Evolutionary conservation across 30 jellyfish, hydroid and myxozoan species (phyloP).

Genomic region (Chrysaora quinquecirrha): DNA sequence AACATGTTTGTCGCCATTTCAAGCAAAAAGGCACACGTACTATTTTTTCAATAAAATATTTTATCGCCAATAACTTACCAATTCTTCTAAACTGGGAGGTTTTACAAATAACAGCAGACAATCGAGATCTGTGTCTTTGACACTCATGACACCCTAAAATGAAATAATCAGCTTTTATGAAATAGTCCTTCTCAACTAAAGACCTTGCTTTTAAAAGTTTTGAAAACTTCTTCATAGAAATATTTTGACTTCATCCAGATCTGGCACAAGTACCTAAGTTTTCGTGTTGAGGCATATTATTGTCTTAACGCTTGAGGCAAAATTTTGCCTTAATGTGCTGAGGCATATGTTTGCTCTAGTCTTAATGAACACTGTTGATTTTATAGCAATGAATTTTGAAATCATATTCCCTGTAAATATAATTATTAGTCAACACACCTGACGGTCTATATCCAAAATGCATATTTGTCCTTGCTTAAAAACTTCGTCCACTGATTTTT

Average conservation of each 20-base stretch:
- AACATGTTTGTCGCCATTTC: too few relatives aligned
- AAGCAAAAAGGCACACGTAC: too few relatives aligned
- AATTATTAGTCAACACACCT: too few relatives aligned
- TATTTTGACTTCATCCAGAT: not conserved
- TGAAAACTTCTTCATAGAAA: not conserved
- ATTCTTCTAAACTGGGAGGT: constrained; percentile 91
- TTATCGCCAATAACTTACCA: too few relatives aligned
- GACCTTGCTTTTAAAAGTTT: not conserved
- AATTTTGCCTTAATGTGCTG: not conserved
- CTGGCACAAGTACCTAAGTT: not conserved
- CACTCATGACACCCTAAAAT: constrained; percentile 87
- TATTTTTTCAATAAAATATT: too few relatives aligned
- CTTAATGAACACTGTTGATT: too few relatives aligned
- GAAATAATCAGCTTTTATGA: not conserved
- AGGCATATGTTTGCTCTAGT: not conserved
- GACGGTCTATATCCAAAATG: constrained; percentile 92
- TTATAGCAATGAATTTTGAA: not conserved
- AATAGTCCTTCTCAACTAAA: not conserved
- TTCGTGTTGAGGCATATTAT: not conserved
- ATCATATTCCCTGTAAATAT: too few relatives aligned
- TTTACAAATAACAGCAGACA: constrained; percentile 83
- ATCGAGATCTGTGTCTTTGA: constrained; percentile 74
- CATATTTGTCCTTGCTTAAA: constrained; percentile 81
- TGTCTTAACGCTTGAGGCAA: not conserved
- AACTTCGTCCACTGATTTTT: constrained; percentile 91